These are phyloP conservation scores for Hemicrepidius hirtus DNA, from an alignment of 2,888 invertebrate genomes.

Conservation along the genomic window DNA sequence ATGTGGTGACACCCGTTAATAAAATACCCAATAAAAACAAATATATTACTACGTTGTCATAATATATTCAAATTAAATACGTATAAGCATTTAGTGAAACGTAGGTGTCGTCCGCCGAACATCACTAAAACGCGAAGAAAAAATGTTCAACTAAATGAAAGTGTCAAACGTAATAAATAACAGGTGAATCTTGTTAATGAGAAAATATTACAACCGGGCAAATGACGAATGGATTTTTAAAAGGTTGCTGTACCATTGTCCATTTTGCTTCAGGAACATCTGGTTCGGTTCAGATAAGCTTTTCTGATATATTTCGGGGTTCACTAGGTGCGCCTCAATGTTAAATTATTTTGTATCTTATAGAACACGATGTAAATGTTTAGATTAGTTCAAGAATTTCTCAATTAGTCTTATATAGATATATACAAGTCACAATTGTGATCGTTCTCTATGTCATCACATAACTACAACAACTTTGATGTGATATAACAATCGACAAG, in stretches of 20 bases:
- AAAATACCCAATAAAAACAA: constrained; percentile 64
- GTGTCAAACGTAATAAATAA: constrained; percentile 63
- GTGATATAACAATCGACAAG: too few relatives aligned
- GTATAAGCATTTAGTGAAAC: constrained; percentile 49
- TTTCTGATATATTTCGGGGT: constrained; percentile 23
- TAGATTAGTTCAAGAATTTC: constrained; percentile 17
- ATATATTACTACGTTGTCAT: constrained; percentile 67
- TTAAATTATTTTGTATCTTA: constrained; percentile 32
- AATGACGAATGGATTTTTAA: constrained; percentile 66
- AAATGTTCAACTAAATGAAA: constrained; percentile 55
- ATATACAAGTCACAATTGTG: neutral
- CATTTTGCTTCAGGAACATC: constrained; percentile 51
- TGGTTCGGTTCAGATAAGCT: constrained; percentile 53
- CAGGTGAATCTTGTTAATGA: constrained; percentile 68
- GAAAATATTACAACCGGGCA: constrained; percentile 65
- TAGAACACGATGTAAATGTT: constrained; percentile 34
- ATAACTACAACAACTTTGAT: too few relatives aligned
- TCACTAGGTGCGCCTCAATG: constrained; percentile 26
- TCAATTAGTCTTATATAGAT: constrained; percentile 7
- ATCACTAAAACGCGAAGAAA: constrained; percentile 47
- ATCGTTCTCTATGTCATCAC: too few relatives aligned
- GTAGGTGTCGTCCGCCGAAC: constrained; percentile 49
- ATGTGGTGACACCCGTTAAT: constrained; percentile 61
- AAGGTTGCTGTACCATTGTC: constrained; percentile 55
- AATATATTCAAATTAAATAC: constrained; percentile 70